Evolutionary conservation across 2,113 vertebrate genomes (phyloP), one percentile per base, ranked within the genome.

Genomic region (Eonycteris spelaea): DNA sequence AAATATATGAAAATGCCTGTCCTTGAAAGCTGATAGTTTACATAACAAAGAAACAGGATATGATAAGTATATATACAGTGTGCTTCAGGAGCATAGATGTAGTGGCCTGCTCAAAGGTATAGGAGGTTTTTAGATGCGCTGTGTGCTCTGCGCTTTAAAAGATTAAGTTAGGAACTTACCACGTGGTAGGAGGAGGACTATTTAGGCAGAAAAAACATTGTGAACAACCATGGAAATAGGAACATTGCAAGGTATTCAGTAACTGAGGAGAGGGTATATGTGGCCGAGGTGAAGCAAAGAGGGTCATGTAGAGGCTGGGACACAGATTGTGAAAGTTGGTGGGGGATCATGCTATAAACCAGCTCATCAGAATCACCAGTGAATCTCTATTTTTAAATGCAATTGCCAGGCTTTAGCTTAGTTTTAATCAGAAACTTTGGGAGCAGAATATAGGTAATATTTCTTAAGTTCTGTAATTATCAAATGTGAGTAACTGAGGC

Each of bases 401-500:
- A 59, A 78, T 65, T 93, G 45, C 48, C 30, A 78, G n/a, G 33
- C 61, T 24, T 21, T 82, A 30, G 5, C 79, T 95, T 87, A 38
- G 33, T 90, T 86, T 93, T 84, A 38, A 83, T 93, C 35, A 93
- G 14, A 93, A 79, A 90, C 73, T 92, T 79, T 94, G 70, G 43
- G 5, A 70, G 6, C 45, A 18, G 24, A 86, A 86, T 88, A 24
- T 80, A 91, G n/a, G 38, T 73, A 71, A 22, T 83, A 40, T 78
- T 86, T 74, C 35, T 73, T 80, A 90, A 79, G 18, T 92, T 97
- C 73, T 94, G 0, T 78, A 82, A 55, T 80, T 74, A 67, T n/a
- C 57, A 77, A 88, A 67, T 77, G 43, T 84, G 53, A 74, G 15
- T 90, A 75, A 83, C 11, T 86, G 79, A 79, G 61, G 13, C 53